A percentile compares a stretch with the other conserved stretches of the same genome.
These are phyloP conservation scores for Phenacoccus solenopsis DNA, from an alignment of 1,140 invertebrate genomes.

Conservation along the genomic window DNA sequence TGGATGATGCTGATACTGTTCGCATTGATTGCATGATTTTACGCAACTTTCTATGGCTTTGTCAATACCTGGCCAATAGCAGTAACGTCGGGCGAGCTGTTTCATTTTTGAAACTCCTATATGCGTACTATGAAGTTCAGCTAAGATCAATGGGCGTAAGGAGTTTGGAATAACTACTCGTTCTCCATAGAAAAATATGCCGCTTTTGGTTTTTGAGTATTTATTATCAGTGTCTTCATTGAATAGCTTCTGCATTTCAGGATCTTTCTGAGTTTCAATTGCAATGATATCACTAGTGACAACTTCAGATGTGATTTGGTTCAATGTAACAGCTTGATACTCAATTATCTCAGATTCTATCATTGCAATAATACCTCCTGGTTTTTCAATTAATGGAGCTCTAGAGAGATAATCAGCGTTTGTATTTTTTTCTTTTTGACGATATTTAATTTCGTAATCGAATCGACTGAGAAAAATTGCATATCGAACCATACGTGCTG, in stretches of 20 bases:
- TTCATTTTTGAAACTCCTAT: slow-evolving; percentile 42
- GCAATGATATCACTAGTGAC: neutral
- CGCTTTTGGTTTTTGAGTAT: too few species aligned
- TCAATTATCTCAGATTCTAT: slow-evolving; percentile 9
- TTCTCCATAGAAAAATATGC: too few species aligned
- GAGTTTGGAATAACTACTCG: slow-evolving; percentile 24
- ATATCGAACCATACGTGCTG: slow-evolving; percentile 6
- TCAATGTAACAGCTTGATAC: neutral
- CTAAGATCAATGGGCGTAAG: slow-evolving; percentile 27
- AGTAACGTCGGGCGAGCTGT: slow-evolving; percentile 35
- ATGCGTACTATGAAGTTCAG: slow-evolving; percentile 36
- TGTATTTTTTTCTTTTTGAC: slow-evolving; percentile 5
- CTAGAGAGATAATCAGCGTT: slow-evolving; percentile 20
- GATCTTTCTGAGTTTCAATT: neutral
- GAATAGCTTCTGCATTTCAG: neutral
- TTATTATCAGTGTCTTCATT: too few species aligned
- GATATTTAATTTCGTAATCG: slow-evolving; percentile 19
- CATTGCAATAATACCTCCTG: neutral
- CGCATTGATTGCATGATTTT: slow-evolving; percentile 35
- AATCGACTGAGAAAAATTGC: slow-evolving; percentile 9
- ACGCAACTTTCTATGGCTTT: slow-evolving; percentile 34
- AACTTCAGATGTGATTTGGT: neutral
- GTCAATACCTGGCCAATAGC: slow-evolving; percentile 41
- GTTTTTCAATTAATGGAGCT: slow-evolving; percentile 5
- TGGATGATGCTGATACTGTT: neutral